A percentile compares a stretch with the other conserved stretches of the same genome.
Evolutionary conservation across 2,113 vertebrate species (phyloP).

Genomic region (Brachypodius melanocephalos): DNA sequence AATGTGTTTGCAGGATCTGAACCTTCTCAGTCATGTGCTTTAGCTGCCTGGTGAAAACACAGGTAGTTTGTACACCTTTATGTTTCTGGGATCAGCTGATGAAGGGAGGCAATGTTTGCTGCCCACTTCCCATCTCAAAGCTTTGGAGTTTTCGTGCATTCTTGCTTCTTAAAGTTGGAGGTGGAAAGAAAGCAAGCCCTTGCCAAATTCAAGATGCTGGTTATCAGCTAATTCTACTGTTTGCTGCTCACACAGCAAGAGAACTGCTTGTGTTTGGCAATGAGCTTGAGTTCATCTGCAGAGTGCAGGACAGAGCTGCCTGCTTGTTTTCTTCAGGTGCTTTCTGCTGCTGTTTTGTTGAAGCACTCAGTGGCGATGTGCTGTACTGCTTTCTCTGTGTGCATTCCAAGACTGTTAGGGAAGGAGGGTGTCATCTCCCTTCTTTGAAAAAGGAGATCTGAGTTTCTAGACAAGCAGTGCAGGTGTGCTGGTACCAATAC

Average conservation of each 20-base stretch:
- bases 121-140: background rate
- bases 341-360: background rate
- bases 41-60: background rate
- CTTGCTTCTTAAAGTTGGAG: background rate
- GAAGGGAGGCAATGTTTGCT: background rate
- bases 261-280: background rate
- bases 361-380: fast-evolving
- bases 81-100: conserved; percentile 11
- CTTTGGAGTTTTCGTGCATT: background rate
- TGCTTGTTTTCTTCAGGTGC: background rate
- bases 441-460: background rate
- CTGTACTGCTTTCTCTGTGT: background rate
- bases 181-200: background rate
- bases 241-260: background rate
- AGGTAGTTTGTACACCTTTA: background rate
- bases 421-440: background rate
- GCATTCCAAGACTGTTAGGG: fast-evolving
- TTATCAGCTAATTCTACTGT: conserved; percentile 7
- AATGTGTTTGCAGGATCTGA: background rate
- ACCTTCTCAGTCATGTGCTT: background rate
- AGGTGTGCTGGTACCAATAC: background rate
- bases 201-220: background rate
- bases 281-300: background rate
- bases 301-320: background rate
- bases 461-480: background rate